Evolutionary conservation across 2,888 invertebrate genomes (phyloP).

Genomic region (Drosophila mulleri): DNA sequence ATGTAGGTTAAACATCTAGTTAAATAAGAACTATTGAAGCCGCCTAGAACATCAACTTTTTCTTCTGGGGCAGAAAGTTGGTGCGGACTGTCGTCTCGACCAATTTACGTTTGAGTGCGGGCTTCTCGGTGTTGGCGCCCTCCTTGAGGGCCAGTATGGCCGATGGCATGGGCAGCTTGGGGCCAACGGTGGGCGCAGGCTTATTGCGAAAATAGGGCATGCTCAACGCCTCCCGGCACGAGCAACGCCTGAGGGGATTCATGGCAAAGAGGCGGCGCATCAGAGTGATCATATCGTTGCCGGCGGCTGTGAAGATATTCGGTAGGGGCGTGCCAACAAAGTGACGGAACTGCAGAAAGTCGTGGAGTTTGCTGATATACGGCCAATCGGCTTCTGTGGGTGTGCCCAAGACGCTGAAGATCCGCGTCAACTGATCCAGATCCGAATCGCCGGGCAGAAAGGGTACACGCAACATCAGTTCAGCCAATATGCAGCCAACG

Average conservation of each 20-base stretch:
- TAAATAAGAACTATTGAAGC: slow-evolving; percentile 23
- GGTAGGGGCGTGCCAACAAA: slow-evolving; percentile 93
- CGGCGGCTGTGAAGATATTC: slow-evolving; percentile 97
- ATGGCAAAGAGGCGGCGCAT: slow-evolving; percentile 91
- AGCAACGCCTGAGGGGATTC: slow-evolving; percentile 93
- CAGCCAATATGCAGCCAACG: slow-evolving; percentile 98
- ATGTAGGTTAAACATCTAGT: slow-evolving; percentile 27
- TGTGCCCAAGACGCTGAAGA: slow-evolving; percentile 97
- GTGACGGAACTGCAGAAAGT: slow-evolving; percentile 96
- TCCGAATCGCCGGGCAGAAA: slow-evolving; percentile 99
- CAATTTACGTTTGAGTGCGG: slow-evolving; percentile 89
- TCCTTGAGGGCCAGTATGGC: slow-evolving; percentile 70
- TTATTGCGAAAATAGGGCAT: slow-evolving; percentile 96
- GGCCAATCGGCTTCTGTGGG: slow-evolving; percentile 97
- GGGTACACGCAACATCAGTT: slow-evolving; percentile 94
- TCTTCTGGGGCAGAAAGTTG: slow-evolving; percentile 85
- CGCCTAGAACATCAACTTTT: slow-evolving; percentile 87
- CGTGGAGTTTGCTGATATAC: slow-evolving; percentile 91
- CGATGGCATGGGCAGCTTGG: slow-evolving; percentile 89
- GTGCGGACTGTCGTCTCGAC: slow-evolving; percentile 88
- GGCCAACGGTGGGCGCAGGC: slow-evolving; percentile 93
- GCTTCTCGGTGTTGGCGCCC: slow-evolving; percentile 84
- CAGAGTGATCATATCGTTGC: slow-evolving; percentile 94
- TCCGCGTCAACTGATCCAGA: slow-evolving; percentile 97
- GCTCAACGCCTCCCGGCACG: slow-evolving; percentile 93